These are phyloP conservation scores for Emberiza fucata DNA, from an alignment of 2,113 vertebrate genomes.

Conservation along the genomic window DNA sequence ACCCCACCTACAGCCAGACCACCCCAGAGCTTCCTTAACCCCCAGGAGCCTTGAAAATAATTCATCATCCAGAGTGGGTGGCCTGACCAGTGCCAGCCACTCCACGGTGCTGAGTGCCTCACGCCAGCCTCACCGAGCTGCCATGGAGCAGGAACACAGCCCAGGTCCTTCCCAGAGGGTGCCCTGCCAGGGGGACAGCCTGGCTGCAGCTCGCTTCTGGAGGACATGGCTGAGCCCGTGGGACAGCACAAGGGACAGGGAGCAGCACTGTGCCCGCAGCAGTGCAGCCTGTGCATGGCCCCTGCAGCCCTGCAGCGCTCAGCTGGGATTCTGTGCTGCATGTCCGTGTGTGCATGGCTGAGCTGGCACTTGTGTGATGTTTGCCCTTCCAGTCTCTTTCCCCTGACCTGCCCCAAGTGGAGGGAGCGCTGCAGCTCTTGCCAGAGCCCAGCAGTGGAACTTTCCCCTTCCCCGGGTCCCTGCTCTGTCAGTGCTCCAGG, in stretches of 20 bases:
- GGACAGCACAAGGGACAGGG: neutral
- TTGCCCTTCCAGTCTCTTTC: neutral
- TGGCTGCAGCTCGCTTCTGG: neutral
- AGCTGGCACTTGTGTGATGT: neutral
- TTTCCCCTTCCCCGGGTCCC: neutral
- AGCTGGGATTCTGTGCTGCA: neutral
- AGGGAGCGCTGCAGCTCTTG: neutral
- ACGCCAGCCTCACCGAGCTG: accelerated
- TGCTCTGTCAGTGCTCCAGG: neutral
- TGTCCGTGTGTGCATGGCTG: neutral
- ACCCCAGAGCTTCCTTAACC: neutral
- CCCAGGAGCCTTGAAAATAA: neutral
- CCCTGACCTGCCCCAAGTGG: accelerated
- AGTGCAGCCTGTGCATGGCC: neutral
- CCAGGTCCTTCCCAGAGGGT: neutral
- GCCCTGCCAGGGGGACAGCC: neutral
- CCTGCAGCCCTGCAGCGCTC: neutral
- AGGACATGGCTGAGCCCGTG: neutral
- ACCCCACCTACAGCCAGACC: neutral
- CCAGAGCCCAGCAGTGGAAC: neutral
- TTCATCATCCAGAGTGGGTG: neutral
- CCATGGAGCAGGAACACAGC: neutral
- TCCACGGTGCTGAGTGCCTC: neutral
- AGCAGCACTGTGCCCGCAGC: accelerated
- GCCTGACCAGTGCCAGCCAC: neutral